Conservation (phyloP, 1,140 invertebrate species). For the Whitmania pigra region DNA sequence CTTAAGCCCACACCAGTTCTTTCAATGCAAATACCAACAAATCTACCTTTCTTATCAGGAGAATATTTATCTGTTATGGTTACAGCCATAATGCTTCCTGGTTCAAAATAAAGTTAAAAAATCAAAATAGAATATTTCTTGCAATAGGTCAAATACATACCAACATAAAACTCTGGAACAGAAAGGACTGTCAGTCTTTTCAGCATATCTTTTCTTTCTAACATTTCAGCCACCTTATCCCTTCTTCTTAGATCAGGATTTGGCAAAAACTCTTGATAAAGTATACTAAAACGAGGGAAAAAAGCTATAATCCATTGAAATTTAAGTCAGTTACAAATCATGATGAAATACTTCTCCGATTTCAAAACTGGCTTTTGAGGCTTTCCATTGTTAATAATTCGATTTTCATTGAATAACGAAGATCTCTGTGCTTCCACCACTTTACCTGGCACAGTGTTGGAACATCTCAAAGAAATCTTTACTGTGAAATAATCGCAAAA, state of each 20-base stretch:
- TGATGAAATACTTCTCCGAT: no score
- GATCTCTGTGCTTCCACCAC: no score
- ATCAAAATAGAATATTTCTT: constrained; percentile 14
- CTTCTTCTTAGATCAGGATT: constrained; percentile 63
- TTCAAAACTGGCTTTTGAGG: no score
- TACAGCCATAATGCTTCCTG: constrained; percentile 78
- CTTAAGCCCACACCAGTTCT: constrained; percentile 64
- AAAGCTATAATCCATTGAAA: no score
- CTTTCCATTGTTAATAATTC: no score
- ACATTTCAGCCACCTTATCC: constrained; percentile 68
- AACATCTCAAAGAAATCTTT: no score
- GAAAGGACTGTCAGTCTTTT: constrained; percentile 64
- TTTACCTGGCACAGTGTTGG: no score
- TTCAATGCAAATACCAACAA: constrained; percentile 92
- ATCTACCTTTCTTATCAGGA: constrained; percentile 67
- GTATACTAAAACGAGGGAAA: constrained; percentile 46
- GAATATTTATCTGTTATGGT: constrained; percentile 76
- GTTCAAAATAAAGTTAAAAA: constrained; percentile 31
- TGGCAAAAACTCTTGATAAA: constrained; percentile 89
- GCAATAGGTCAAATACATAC: constrained; percentile 46
- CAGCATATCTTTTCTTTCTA: constrained; percentile 86
- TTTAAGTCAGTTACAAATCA: no score
- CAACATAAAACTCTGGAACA: constrained; percentile 95
- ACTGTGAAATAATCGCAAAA: no score
- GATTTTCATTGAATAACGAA: no score